Evolutionary conservation across 1,140 invertebrate species (phyloP).

Genomic region (Acromyrmex heyeri): DNA sequence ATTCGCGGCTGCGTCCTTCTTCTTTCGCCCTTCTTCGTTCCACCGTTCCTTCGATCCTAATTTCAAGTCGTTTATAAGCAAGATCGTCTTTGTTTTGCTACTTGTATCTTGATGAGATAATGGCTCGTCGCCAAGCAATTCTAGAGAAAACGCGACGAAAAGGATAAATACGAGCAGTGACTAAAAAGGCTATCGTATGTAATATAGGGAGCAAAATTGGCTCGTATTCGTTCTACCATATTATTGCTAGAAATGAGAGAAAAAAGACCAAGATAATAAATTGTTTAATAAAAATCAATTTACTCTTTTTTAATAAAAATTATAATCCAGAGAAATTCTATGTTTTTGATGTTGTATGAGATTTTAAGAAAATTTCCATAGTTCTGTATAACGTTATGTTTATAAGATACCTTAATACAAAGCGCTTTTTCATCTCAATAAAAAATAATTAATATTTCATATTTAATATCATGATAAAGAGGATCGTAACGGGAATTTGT

Average conservation of each 20-base stretch:
- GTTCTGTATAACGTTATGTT: not conserved
- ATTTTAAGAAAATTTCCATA: not conserved
- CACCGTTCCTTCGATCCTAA: conserved; percentile 13
- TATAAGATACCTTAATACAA: not conserved
- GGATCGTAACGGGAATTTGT: not conserved
- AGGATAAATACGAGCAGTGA: not conserved
- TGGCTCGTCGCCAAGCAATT: conserved; percentile 62
- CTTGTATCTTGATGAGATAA: conserved; percentile 58
- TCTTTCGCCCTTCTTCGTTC: conserved; percentile 1
- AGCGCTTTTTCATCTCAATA: not conserved
- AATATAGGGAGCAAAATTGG: not conserved
- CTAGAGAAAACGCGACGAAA: not conserved
- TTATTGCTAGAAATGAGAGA: not conserved
- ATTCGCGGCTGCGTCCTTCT: conserved; percentile 44
- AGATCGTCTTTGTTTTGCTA: conserved; percentile 11
- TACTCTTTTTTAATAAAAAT: not conserved
- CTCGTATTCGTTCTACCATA: not conserved
- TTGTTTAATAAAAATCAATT: not conserved
- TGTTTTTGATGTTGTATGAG: not conserved
- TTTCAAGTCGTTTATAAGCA: conserved; percentile 32
- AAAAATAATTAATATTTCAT: not conserved
- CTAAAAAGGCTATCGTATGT: not conserved
- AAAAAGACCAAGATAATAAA: not conserved
- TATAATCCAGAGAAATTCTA: not conserved
- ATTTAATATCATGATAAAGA: conserved; percentile 24